Evolutionary conservation across 2,113 vertebrate species (phyloP).

Genomic region (Cnemophilus loriae): DNA sequence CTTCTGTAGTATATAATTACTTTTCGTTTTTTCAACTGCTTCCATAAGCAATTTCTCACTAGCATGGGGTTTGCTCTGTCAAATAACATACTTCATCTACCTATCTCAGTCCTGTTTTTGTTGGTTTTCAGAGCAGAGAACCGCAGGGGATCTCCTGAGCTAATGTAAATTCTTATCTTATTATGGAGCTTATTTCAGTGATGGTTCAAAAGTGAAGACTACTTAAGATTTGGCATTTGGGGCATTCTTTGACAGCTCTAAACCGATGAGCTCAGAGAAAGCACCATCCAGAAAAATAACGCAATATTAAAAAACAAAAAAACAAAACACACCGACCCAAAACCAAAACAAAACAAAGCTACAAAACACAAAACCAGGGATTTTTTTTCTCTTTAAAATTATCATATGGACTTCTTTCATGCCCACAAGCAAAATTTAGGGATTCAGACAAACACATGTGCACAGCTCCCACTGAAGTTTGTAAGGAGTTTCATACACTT

Average conservation of each 20-base stretch:
- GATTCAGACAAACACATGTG: not conserved
- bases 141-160: not conserved
- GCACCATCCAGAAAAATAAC: not conserved
- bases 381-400: not conserved
- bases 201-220: not conserved
- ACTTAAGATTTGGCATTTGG: not conserved
- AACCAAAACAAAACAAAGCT: not conserved
- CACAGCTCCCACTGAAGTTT: not conserved
- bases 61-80: not conserved
- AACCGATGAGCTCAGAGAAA: not conserved
- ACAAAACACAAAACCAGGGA: rapidly evolving
- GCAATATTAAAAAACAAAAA: not conserved
- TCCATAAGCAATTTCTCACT: not conserved
- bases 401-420: not conserved
- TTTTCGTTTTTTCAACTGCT: not conserved
- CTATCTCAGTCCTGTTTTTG: not conserved
- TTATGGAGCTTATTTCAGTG: not conserved
- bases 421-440: not conserved
- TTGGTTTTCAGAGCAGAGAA: not conserved
- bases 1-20: not conserved
- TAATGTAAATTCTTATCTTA: not conserved
- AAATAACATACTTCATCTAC: not conserved
- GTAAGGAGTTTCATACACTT: not conserved
- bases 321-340: rapidly evolving
- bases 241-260: not conserved